A percentile compares a stretch with the other conserved stretches of the same genome.
phyloP scores from a whole-genome alignment of 2,888 invertebrate genomes.

The Heteromyza rotundicornis region DNA sequence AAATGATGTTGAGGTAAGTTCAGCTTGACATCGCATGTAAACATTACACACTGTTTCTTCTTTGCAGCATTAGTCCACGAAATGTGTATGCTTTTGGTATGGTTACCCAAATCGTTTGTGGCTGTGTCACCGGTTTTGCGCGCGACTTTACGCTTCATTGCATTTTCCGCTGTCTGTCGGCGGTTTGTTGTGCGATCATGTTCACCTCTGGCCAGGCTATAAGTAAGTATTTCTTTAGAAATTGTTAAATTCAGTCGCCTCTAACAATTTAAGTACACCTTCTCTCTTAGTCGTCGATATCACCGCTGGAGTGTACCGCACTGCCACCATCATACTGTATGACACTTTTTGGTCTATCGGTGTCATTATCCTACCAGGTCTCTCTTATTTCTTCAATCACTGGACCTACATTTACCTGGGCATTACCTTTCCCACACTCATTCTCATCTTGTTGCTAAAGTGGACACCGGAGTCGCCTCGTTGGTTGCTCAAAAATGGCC shows the following conservation, averaged over 20 bases:
- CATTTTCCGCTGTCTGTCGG: constrained; percentile 60
- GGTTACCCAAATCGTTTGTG: constrained; percentile 59
- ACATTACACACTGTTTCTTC: neutral
- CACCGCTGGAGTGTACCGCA: constrained; percentile 58
- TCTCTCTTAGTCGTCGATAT: constrained; percentile 63
- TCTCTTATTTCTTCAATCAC: constrained; percentile 57
- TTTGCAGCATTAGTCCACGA: constrained; percentile 58
- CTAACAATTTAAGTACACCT: constrained; percentile 11
- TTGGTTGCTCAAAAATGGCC: constrained; percentile 60
- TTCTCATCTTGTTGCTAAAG: constrained; percentile 56
- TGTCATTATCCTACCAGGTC: constrained; percentile 60
- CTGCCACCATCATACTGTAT: constrained; percentile 59
- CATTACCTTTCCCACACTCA: constrained; percentile 62
- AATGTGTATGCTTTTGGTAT: constrained; percentile 60
- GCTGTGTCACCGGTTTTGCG: constrained; percentile 60
- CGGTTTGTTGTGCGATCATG: constrained; percentile 62
- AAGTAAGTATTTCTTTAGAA: constrained; percentile 53
- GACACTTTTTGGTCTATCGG: constrained; percentile 64
- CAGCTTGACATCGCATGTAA: too few species aligned
- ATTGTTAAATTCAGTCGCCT: neutral
- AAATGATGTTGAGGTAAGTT: constrained; percentile 55
- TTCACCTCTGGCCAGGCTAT: constrained; percentile 63
- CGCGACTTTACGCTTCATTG: constrained; percentile 60
- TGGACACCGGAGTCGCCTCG: constrained; percentile 64
- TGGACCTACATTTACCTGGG: constrained; percentile 63